Conservation (phyloP, 2,888 invertebrate genomes). For the Luffia ferchaultella region DNA sequence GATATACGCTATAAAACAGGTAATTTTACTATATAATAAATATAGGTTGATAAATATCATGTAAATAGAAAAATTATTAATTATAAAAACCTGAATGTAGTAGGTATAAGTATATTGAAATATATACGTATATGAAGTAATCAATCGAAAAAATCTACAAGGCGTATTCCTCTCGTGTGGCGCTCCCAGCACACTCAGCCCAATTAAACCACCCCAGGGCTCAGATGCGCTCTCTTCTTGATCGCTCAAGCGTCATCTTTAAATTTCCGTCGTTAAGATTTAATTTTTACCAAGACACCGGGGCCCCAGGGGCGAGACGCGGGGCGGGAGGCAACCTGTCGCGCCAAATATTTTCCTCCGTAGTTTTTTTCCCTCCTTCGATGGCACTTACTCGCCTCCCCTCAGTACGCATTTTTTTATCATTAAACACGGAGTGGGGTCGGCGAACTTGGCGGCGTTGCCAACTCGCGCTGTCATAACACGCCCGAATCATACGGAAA, state of each 20-base stretch:
- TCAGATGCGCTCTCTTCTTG: constrained; percentile 63
- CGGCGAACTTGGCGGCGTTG: constrained; percentile 49
- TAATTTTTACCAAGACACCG: constrained; percentile 60
- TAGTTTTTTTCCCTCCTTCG: constrained; percentile 63
- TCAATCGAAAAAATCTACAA: no score
- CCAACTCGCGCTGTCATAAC: constrained; percentile 62
- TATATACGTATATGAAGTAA: no score
- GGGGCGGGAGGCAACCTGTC: constrained; percentile 53
- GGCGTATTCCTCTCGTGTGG: no score
- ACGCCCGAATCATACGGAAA: constrained; percentile 53
- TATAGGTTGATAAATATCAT: no score
- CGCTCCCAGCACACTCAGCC: constrained; percentile 35
- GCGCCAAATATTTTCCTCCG: constrained; percentile 66
- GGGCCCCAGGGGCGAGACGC: constrained; percentile 16
- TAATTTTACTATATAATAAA: no score
- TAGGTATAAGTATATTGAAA: no score
- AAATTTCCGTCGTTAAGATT: constrained; percentile 68
- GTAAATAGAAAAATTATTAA: no score
- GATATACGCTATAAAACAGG: no score
- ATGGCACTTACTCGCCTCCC: constrained; percentile 62
- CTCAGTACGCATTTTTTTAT: constrained; percentile 66
- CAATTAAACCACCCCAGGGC: constrained; percentile 59
- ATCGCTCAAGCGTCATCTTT: constrained; percentile 65
- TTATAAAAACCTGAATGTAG: no score
- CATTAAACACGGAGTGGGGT: constrained; percentile 64